Conservation (phyloP, 2,113 vertebrate species). For the Heptranchias perlo region DNA sequence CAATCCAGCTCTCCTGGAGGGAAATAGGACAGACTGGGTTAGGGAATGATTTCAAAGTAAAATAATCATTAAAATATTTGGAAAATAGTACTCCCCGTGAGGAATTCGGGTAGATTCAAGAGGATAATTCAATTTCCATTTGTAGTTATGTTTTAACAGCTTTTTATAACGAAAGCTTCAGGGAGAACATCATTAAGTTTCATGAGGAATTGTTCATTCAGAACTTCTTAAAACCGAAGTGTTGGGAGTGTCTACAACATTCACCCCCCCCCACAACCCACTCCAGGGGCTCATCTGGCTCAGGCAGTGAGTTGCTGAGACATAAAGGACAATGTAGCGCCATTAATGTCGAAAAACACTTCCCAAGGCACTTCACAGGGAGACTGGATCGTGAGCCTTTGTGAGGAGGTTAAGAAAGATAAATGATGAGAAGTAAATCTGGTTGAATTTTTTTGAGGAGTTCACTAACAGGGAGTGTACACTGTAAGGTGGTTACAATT, state of each 20-base stretch:
- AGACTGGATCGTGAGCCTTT: no score
- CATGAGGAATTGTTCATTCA: background rate
- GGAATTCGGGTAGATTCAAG: background rate
- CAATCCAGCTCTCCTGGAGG: background rate
- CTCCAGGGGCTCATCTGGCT: background rate
- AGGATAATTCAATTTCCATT: background rate
- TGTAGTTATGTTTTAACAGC: background rate
- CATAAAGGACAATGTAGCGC: background rate
- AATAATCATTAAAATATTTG: constrained; percentile 22
- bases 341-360: background rate
- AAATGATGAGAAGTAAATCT: no score
- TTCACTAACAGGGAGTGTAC: no score
- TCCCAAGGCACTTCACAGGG: no score
- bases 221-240: background rate
- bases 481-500: no score
- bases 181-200: background rate
- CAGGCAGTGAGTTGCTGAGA: background rate
- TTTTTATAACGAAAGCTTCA: background rate
- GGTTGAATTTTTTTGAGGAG: no score
- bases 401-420: no score
- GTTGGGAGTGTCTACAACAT: background rate
- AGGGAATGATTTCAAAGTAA: background rate
- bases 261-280: background rate
- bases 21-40: background rate
- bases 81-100: background rate